A percentile compares a stretch with the other conserved stretches of the same genome.
phyloP scores from a whole-genome alignment of 2,888 invertebrate genomes.

The Sericinus montela region DNA sequence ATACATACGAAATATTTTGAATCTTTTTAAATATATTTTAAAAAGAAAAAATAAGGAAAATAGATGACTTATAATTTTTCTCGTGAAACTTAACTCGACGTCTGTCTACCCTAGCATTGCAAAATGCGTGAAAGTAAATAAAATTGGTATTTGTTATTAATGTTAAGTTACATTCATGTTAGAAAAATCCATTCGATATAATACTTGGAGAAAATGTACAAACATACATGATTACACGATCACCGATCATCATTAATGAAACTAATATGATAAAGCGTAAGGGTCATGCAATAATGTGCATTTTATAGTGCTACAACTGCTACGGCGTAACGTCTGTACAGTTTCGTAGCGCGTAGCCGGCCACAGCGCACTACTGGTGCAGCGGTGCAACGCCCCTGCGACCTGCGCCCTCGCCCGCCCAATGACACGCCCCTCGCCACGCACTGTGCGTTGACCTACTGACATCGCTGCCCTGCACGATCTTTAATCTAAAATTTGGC shows the following conservation, averaged over 20 bases:
- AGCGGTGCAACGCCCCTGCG: slow-evolving; percentile 68
- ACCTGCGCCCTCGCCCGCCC: slow-evolving; percentile 29
- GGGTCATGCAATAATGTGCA: slow-evolving; percentile 20
- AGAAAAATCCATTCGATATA: background rate
- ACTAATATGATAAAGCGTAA: slow-evolving; percentile 25
- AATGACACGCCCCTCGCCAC: slow-evolving; percentile 47
- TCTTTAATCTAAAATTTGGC: slow-evolving; percentile 66
- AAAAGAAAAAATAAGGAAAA: no score
- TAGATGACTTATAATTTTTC: no score
- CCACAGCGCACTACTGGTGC: slow-evolving; percentile 64
- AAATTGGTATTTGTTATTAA: no score
- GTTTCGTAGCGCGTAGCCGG: slow-evolving; percentile 30
- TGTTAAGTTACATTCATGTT: no score
- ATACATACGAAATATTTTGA: no score
- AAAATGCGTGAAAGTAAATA: no score
- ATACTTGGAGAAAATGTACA: background rate
- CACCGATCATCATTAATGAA: slow-evolving; percentile 19
- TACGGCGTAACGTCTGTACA: slow-evolving; percentile 47
- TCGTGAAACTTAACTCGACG: no score
- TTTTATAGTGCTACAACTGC: slow-evolving; percentile 19
- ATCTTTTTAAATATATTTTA: no score
- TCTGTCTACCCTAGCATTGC: no score
- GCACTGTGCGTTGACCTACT: slow-evolving; percentile 78
- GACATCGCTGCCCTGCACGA: slow-evolving; percentile 71
- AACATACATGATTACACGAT: slow-evolving; percentile 14